These are phyloP conservation scores for Ochotona princeps DNA, from an alignment of 2,113 vertebrate genomes.

Conservation along the genomic window DNA sequence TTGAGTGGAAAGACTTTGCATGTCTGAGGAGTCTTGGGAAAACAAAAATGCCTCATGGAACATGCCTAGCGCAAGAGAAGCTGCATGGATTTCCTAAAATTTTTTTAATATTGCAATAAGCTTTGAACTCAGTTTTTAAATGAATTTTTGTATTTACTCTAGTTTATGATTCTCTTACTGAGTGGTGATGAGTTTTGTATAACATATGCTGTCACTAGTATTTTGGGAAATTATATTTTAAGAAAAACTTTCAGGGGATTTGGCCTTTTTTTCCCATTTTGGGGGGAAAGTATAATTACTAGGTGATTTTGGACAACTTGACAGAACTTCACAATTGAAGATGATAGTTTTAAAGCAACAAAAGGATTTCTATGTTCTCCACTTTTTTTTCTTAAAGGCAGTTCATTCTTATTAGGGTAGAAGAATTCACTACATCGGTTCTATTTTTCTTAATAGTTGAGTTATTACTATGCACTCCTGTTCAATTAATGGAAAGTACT, in stretches of 20 bases:
- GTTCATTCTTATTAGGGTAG: neutral
- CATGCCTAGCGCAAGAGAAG: too few species aligned
- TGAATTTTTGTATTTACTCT: too few species aligned
- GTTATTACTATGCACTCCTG: conserved; percentile 94
- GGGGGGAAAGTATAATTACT: neutral
- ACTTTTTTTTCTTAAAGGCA: neutral
- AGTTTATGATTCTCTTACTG: neutral
- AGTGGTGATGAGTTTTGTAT: neutral
- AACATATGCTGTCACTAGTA: neutral
- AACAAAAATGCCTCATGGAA: too few species aligned
- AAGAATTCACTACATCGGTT: neutral
- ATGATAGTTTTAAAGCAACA: neutral
- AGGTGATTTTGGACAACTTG: neutral
- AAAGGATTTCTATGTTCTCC: neutral
- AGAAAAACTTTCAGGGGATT: neutral
- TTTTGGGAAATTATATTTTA: neutral
- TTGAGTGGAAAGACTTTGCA: neutral
- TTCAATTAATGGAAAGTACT: conserved; percentile 94
- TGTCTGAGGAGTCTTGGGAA: too few species aligned
- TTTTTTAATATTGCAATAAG: too few species aligned
- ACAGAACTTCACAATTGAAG: neutral
- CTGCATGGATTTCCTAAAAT: too few species aligned
- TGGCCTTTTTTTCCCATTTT: neutral
- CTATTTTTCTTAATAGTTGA: conserved; percentile 84
- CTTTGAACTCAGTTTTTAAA: too few species aligned